Evolutionary conservation across 1,140 invertebrate genomes (phyloP).

Genomic region (Plutomurus gul): DNA sequence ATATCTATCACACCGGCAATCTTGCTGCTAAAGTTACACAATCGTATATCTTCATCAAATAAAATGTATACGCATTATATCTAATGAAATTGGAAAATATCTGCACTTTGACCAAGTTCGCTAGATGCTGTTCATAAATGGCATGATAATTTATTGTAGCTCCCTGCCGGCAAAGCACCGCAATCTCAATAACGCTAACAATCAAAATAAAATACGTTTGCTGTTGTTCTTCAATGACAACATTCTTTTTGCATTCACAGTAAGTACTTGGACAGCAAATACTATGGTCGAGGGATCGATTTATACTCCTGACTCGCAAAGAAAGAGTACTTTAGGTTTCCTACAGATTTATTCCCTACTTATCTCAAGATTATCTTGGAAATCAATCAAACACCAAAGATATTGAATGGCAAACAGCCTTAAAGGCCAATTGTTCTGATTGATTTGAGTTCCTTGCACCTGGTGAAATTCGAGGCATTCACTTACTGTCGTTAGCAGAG

Average conservation of each 20-base stretch:
- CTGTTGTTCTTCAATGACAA: slow-evolving; percentile 4
- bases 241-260: slow-evolving; percentile 7
- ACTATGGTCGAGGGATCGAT: no score
- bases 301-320: no score
- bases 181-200: slow-evolving; percentile 9
- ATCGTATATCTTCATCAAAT: no score
- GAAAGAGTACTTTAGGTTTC: no score
- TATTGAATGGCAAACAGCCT: slow-evolving; percentile 3
- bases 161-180: neutral
- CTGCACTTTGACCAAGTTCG: slow-evolving; percentile 11
- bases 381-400: slow-evolving; percentile 12
- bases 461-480: neutral
- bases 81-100: no score
- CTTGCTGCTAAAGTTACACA: no score
- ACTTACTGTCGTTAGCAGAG: neutral
- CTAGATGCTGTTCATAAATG: neutral
- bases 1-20: no score
- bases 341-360: neutral
- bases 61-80: no score
- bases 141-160: neutral
- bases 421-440: neutral
- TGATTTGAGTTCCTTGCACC: slow-evolving; percentile 13
- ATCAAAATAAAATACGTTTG: neutral
- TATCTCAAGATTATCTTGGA: slow-evolving; percentile 18
- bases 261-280: neutral